A percentile compares a stretch with the other conserved stretches of the same genome.
These are phyloP conservation scores for Premnoplex brunnescens DNA, from an alignment of 2,797 vertebrate genomes.

Conservation along the genomic window DNA sequence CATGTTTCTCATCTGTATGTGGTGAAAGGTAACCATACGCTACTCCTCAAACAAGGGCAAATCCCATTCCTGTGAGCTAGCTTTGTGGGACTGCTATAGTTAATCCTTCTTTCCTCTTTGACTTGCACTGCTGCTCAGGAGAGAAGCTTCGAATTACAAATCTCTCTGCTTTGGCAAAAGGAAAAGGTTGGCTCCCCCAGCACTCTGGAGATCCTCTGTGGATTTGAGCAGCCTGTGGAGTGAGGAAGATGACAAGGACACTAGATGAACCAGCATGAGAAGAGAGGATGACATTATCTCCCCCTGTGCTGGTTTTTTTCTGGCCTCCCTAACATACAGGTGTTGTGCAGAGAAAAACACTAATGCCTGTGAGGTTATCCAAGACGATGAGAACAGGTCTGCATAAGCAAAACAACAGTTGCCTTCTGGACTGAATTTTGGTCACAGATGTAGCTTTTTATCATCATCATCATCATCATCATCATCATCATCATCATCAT, in stretches of 20 bases:
- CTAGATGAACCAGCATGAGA: not conserved
- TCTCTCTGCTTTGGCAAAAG: constrained; percentile 13
- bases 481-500: not conserved
- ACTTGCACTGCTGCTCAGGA: constrained; percentile 22
- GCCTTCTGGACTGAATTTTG: not conserved
- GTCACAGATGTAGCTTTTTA: not conserved
- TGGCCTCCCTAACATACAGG: not conserved
- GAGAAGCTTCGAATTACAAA: constrained; percentile 57
- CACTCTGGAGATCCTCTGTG: not conserved
- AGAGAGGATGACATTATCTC: not conserved
- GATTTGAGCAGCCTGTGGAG: constrained; percentile 30
- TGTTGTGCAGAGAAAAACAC: not conserved
- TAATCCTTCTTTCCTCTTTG: constrained; percentile 32
- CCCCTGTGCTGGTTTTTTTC: not conserved
- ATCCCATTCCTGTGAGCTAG: not conserved
- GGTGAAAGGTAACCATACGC: not conserved
- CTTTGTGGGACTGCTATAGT: constrained; percentile 42
- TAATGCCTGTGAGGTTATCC: not conserved
- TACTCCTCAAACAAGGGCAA: constrained; percentile 21
- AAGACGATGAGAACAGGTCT: not conserved
- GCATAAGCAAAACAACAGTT: not conserved
- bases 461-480: not conserved
- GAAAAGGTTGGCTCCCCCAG: not conserved
- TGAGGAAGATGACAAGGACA: not conserved
- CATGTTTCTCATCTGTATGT: not conserved